Conservation (phyloP, 2,113 vertebrate species). For the Scomber japonicus region DNA sequence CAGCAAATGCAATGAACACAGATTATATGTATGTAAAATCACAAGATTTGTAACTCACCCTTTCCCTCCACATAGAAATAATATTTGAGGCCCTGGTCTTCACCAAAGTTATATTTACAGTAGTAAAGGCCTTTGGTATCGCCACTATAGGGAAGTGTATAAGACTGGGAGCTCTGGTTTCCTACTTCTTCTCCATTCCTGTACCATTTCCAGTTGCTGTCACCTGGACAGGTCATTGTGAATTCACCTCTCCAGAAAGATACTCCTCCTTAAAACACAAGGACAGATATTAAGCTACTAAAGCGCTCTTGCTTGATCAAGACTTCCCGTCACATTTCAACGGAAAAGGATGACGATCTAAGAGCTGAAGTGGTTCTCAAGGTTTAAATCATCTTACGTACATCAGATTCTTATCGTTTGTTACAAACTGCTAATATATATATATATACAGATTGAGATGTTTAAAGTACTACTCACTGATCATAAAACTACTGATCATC, state of each 20-base stretch:
- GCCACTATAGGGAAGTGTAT: neutral
- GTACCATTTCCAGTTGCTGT: rapidly evolving
- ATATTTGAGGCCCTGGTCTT: neutral
- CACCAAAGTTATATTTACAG: neutral
- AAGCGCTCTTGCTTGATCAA: neutral
- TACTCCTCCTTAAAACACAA: neutral
- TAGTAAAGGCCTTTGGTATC: rapidly evolving
- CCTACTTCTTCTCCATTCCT: too few relatives aligned
- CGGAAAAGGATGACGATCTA: neutral
- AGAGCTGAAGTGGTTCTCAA: rapidly evolving
- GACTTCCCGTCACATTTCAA: neutral
- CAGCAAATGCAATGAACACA: neutral
- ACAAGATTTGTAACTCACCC: conserved; percentile 59
- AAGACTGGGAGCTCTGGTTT: too few relatives aligned
- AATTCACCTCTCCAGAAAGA: rapidly evolving
- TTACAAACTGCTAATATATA: rapidly evolving
- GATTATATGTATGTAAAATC: rapidly evolving
- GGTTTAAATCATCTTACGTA: rapidly evolving
- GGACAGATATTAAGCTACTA: neutral
- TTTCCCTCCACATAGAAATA: conserved; percentile 75
- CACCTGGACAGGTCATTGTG: neutral
- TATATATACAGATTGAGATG: neutral
- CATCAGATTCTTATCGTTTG: rapidly evolving
- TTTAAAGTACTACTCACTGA: neutral
- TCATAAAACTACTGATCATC: neutral